phyloP scores from a whole-genome alignment of 2,888 invertebrate species.

The Adelognathus sp. region DNA sequence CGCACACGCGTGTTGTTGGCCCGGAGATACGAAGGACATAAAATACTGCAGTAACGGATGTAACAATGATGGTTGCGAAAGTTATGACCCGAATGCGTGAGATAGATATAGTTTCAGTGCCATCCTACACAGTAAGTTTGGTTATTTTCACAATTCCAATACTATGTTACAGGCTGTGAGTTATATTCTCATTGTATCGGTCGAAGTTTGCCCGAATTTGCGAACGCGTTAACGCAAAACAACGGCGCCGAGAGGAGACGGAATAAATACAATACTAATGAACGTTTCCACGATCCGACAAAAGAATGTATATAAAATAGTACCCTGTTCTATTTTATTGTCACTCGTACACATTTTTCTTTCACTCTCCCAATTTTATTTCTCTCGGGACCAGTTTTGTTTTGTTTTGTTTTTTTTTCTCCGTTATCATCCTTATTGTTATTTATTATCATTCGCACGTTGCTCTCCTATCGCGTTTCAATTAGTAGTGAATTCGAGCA shows the following conservation, averaged over 20 bases:
- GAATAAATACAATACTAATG: constrained; percentile 67
- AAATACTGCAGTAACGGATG: constrained; percentile 44
- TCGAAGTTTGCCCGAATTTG: constrained; percentile 37
- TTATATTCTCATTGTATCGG: constrained; percentile 34
- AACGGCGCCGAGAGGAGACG: neutral
- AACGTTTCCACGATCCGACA: constrained; percentile 56
- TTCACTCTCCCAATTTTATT: neutral
- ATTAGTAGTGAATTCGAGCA: neutral
- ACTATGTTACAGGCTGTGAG: constrained; percentile 26
- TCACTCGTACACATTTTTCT: constrained; percentile 37
- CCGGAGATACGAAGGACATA: constrained; percentile 41
- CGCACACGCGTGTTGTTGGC: constrained; percentile 31
- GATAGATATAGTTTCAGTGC: neutral
- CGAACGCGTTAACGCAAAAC: constrained; percentile 4
- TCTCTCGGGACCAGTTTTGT: neutral
- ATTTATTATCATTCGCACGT: constrained; percentile 14
- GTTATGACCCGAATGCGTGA: neutral
- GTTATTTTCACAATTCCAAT: constrained; percentile 28
- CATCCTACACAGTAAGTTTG: neutral
- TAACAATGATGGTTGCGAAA: constrained; percentile 35
- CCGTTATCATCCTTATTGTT: neutral
- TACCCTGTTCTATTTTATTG: constrained; percentile 9
- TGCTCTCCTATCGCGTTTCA: neutral
- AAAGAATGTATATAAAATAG: constrained; percentile 15
- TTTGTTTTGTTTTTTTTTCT: neutral